Conservation (phyloP, 2,797 vertebrate species). For the Melanotaenia trifasciata region DNA sequence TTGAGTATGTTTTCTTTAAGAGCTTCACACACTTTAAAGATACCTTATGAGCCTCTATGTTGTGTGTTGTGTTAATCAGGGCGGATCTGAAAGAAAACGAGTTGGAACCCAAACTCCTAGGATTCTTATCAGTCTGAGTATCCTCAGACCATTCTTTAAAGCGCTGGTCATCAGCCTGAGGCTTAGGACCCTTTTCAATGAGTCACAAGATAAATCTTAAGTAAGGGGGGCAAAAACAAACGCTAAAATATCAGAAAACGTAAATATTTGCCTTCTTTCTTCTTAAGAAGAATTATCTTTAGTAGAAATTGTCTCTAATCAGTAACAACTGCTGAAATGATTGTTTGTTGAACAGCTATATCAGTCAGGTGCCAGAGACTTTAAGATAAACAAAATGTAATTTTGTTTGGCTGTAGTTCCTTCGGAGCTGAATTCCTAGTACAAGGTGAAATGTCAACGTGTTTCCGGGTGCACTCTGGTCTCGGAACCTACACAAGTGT, state of each 20-base stretch:
- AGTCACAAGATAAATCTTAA: not conserved
- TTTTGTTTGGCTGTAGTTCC: slow-evolving; percentile 5
- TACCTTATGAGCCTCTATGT: too few relatives aligned
- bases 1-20: not conserved
- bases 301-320: not conserved
- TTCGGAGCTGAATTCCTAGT: not conserved
- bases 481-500: slow-evolving; percentile 34
- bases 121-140: not conserved
- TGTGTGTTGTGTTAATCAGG: not conserved
- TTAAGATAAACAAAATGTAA: not conserved
- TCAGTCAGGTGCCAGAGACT: not conserved
- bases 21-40: not conserved
- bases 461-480: slow-evolving; percentile 48
- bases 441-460: slow-evolving; percentile 39
- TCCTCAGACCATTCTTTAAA: not conserved
- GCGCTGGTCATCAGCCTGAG: not conserved
- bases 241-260: not conserved
- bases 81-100: not conserved
- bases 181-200: too few relatives aligned
- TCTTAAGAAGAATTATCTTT: not conserved
- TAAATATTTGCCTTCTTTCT: not conserved
- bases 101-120: not conserved
- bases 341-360: not conserved
- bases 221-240: not conserved
- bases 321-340: not conserved